Evolutionary conservation across 2,113 vertebrate genomes (phyloP).

Genomic region (Rhipidura dahli): DNA sequence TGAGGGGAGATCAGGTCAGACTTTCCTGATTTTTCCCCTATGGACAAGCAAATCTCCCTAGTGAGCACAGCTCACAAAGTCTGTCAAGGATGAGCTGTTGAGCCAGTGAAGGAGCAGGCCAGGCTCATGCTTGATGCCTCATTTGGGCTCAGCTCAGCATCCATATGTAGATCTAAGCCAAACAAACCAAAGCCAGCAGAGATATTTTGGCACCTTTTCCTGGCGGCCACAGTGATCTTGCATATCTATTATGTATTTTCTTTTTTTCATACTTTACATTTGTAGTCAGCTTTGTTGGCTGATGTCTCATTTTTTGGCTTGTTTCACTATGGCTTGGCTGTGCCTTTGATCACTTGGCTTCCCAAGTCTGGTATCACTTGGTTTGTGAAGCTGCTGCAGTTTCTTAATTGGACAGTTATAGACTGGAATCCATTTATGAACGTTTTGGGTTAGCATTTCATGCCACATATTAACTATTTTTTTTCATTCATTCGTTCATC

Average conservation of each 20-base stretch:
- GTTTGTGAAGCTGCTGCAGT: slow-evolving; percentile 11
- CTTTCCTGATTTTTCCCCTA: background rate
- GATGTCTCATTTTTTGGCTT: background rate
- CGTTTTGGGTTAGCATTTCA: background rate
- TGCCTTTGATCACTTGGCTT: background rate
- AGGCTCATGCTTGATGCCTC: background rate
- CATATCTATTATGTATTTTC: slow-evolving; percentile 34
- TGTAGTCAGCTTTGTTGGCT: slow-evolving; percentile 32
- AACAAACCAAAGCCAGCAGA: background rate
- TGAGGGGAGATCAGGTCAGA: background rate
- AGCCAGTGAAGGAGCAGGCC: background rate
- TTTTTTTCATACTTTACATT: background rate
- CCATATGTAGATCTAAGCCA: background rate
- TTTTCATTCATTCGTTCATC: background rate
- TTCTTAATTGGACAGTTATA: slow-evolving; percentile 9
- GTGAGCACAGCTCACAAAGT: background rate
- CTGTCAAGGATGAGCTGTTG: background rate
- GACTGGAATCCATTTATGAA: background rate
- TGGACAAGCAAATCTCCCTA: background rate
- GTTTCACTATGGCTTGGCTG: slow-evolving; percentile 27
- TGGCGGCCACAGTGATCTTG: background rate
- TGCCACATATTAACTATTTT: background rate
- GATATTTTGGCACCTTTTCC: slow-evolving; percentile 23
- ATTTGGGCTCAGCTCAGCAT: background rate
- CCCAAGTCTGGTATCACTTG: background rate